Percentiles rank a stretch among this genome's conserved stretches.
phyloP scores from a whole-genome alignment of 2,797 vertebrate species.

The Australoheros facetus region DNA sequence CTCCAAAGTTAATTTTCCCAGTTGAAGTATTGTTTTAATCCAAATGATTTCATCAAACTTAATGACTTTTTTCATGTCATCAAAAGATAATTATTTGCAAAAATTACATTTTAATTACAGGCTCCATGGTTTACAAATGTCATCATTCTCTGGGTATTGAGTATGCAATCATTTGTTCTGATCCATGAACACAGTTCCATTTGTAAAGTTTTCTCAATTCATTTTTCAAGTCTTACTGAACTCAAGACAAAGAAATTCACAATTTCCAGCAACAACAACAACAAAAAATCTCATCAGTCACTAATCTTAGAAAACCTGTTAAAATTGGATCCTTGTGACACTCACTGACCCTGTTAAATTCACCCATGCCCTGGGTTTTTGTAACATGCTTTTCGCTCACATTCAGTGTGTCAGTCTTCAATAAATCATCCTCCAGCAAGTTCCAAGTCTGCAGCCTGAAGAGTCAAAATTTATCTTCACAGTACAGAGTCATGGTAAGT shows the following conservation, averaged over 20 bases:
- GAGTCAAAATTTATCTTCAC: constrained; percentile 3
- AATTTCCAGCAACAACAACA: background rate
- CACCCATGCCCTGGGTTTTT: background rate
- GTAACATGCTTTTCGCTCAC: constrained; percentile 2
- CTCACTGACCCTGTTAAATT: background rate
- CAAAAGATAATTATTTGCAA: background rate
- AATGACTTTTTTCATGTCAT: background rate
- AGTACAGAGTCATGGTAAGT: background rate
- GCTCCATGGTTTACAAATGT: background rate
- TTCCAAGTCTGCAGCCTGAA: constrained; percentile 27
- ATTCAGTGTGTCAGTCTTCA: constrained; percentile 15
- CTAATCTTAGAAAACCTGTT: background rate
- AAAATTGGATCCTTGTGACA: background rate
- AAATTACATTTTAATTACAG: background rate
- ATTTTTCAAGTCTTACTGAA: background rate
- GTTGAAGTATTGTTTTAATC: constrained; percentile 6
- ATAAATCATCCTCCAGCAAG: constrained; percentile 28
- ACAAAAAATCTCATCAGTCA: background rate
- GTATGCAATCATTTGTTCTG: background rate
- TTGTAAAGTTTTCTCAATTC: background rate
- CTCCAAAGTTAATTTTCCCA: background rate
- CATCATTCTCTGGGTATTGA: background rate
- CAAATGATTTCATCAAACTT: background rate
- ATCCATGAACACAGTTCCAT: background rate
- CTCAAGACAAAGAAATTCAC: background rate